Evolutionary conservation across 2,797 vertebrate species (phyloP), one percentile per base, ranked within the genome.

Genomic region (Siniperca undulata): DNA sequence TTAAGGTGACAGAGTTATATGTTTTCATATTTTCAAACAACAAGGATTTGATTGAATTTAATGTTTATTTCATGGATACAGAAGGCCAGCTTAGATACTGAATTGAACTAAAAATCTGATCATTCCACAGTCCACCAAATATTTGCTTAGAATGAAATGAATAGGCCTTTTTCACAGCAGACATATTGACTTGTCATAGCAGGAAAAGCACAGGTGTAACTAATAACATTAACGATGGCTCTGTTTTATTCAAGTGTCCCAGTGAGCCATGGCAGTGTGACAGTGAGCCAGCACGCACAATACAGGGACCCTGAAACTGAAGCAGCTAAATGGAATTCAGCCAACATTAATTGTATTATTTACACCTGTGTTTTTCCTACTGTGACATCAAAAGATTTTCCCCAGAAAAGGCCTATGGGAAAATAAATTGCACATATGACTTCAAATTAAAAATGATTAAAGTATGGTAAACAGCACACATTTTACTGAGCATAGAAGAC

Each of bases 151-250:
- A 70, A 70, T 60, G 4, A 19, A 17, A 71, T 16, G 3, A 66
- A 60, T 1, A 14, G 3, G 17, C 9, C n/a, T 65, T 65, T 75
- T 70, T 50, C 20, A 40, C 8, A 65, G 52, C 34, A 34, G 52
- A 50, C n/a, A 52, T 17, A 9, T 59, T 52, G 52, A 40, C 13
- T 46, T n/a, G 50, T 75, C 59, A 58, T 19, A 14, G 74, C 0
- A 24, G 46, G 58, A 9, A 52, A 27, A 53, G 36, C 36, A 36
- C 36, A 36, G 36, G 5, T 36, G 36, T 36, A 36, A 36, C 5
- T 69, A 52, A 55, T 50, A 24, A 69, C 48, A 66, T 53, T 66
- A 55, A 79, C 38, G 30, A 78, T 13, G 30, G n/a, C 30, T 68
- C 30, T 17, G 19, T 56, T 76, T 27, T 42, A 16, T 52, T 80